Conservation (phyloP, 2,113 vertebrate genomes). For the Nansenia antarctica region DNA sequence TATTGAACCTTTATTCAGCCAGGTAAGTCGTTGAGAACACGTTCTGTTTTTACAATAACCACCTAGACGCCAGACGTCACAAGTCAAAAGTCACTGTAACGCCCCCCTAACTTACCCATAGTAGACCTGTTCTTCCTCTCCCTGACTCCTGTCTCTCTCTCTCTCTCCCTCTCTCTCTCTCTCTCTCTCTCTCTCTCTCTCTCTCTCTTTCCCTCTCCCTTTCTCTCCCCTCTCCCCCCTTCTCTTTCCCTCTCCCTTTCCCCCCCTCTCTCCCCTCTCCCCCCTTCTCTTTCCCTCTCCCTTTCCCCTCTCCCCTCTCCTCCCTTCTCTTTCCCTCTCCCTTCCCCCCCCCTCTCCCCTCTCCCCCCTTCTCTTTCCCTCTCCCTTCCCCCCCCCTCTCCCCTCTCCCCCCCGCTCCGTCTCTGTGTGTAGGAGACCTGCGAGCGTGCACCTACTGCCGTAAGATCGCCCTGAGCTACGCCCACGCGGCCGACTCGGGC, state of each 20-base stretch:
- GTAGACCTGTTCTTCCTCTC: neutral
- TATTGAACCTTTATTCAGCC: too few relatives aligned
- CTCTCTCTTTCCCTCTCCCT: neutral
- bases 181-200: neutral
- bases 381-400: neutral
- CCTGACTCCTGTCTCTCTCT: too few relatives aligned
- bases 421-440: constrained; percentile 83
- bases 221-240: neutral
- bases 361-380: neutral
- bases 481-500: constrained; percentile 92
- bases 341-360: neutral
- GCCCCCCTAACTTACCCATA: neutral
- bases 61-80: too few relatives aligned
- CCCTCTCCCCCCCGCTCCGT: neutral
- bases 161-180: too few relatives aligned
- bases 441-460: constrained; percentile 96
- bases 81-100: neutral
- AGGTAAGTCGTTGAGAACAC: too few relatives aligned
- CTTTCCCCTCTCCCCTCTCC: neutral
- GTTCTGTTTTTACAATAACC: too few relatives aligned
- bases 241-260: neutral
- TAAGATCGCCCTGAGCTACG: constrained; percentile 94
- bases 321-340: neutral
- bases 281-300: neutral
- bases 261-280: neutral